Percentiles rank a stretch among this genome's conserved stretches.
phyloP scores from a whole-genome alignment of 2,797 vertebrate genomes.

The Discoglossus pictus region DNA sequence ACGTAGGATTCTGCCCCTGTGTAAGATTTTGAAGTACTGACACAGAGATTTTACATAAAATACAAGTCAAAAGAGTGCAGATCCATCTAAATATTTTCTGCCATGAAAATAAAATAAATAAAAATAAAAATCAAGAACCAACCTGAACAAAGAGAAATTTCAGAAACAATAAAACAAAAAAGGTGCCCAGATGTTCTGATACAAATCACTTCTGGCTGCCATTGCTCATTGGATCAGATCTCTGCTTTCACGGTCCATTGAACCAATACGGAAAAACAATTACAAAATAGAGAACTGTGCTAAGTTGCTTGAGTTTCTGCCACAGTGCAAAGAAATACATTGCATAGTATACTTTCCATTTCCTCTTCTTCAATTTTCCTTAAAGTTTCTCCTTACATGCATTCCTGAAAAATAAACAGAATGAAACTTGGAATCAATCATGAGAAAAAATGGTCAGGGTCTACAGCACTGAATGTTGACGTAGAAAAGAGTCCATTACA shows the following conservation, averaged over 20 bases:
- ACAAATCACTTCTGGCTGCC: slow-evolving; percentile 37
- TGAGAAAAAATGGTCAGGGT: slow-evolving; percentile 15
- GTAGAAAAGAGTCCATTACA: no score
- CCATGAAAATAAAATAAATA: no score
- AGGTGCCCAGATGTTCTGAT: slow-evolving; percentile 40
- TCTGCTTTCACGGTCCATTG: slow-evolving; percentile 42
- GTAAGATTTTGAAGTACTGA: no score
- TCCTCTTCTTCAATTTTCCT: slow-evolving; percentile 29
- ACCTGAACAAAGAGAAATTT: not conserved
- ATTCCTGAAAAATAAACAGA: slow-evolving; percentile 25
- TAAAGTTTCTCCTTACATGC: slow-evolving; percentile 16
- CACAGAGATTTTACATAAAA: no score
- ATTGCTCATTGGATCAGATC: slow-evolving; percentile 30
- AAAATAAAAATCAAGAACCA: no score
- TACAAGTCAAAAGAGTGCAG: no score
- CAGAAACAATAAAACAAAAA: slow-evolving; percentile 1
- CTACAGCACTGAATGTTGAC: not conserved
- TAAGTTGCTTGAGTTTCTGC: slow-evolving; percentile 37
- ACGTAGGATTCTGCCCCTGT: no score
- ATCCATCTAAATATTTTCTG: no score
- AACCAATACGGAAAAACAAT: slow-evolving; percentile 41
- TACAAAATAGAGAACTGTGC: slow-evolving; percentile 16
- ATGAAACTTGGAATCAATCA: slow-evolving; percentile 21
- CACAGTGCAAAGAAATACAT: slow-evolving; percentile 28
- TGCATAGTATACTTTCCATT: slow-evolving; percentile 17